Percentiles rank a stretch among this genome's conserved stretches.
phyloP scores from a whole-genome alignment of 2,113 vertebrate species.

The Loxodonta africana region DNA sequence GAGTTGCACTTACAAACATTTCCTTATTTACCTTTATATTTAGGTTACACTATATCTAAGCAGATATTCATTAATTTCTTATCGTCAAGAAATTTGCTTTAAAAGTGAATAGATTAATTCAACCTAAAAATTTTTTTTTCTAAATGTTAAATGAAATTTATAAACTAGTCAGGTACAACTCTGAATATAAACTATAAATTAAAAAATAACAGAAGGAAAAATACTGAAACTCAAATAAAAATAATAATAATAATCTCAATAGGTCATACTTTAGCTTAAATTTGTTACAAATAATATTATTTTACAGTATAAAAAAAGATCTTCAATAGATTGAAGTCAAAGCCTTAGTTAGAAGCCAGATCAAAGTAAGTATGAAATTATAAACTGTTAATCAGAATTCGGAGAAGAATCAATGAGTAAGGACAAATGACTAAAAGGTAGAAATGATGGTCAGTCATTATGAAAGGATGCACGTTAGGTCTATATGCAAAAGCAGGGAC shows the following conservation, averaged over 20 bases:
- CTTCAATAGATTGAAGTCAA: slow-evolving; percentile 4
- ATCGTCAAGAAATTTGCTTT: slow-evolving; percentile 20
- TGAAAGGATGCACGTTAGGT: background rate
- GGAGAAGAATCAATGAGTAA: slow-evolving; percentile 13
- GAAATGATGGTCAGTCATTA: background rate
- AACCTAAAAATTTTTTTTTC: background rate
- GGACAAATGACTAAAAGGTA: background rate
- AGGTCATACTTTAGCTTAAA: slow-evolving; percentile 24
- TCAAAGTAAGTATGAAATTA: slow-evolving; percentile 29
- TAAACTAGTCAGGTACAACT: background rate
- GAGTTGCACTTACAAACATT: background rate
- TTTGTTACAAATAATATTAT: background rate
- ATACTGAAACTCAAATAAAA: background rate
- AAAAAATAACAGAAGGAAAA: slow-evolving; percentile 31
- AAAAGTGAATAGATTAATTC: slow-evolving; percentile 8
- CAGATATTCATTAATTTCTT: slow-evolving; percentile 46
- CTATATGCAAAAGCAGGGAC: background rate
- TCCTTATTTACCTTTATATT: slow-evolving; percentile 52
- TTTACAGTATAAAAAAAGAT: slow-evolving; percentile 31
- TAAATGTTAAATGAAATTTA: slow-evolving; percentile 39
- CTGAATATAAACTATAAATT: slow-evolving; percentile 35
- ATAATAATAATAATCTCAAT: background rate
- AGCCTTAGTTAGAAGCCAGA: slow-evolving; percentile 26
- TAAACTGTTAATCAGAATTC: slow-evolving; percentile 41
- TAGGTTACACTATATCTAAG: slow-evolving; percentile 34